phyloP scores from a whole-genome alignment of 2,113 vertebrate species.

The Myanophis thanlyinensis region DNA sequence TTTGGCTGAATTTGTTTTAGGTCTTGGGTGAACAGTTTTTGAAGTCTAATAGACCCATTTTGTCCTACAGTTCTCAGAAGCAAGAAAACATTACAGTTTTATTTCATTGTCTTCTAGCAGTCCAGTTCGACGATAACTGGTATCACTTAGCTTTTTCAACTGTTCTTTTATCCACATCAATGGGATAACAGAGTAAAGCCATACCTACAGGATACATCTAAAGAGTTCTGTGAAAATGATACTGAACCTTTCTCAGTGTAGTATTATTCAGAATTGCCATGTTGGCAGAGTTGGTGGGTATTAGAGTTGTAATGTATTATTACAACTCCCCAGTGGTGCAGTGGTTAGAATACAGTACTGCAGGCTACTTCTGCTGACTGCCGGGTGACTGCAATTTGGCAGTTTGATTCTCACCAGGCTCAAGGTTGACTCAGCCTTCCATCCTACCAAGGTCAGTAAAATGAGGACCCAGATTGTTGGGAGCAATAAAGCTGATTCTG shows the following conservation, averaged over 20 bases:
- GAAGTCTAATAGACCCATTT: not conserved
- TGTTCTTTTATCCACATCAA: not conserved
- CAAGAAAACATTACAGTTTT: not conserved
- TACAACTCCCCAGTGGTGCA: too few relatives aligned
- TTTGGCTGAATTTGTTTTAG: not conserved
- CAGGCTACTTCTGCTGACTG: too few relatives aligned
- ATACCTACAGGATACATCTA: not conserved
- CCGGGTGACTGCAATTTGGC: too few relatives aligned
- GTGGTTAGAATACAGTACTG: too few relatives aligned
- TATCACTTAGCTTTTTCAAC: not conserved
- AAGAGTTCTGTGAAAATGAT: not conserved
- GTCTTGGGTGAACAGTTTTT: not conserved
- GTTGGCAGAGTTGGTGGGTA: not conserved
- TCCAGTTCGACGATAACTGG: not conserved
- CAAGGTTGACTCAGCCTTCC: too few relatives aligned
- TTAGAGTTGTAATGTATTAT: not conserved
- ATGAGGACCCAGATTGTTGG: too few relatives aligned
- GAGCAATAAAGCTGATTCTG: too few relatives aligned
- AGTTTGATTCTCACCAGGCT: too few relatives aligned
- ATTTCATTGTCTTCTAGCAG: not conserved
- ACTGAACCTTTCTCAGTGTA: not conserved
- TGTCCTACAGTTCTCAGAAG: not conserved
- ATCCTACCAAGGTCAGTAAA: too few relatives aligned
- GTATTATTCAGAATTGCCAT: not conserved
- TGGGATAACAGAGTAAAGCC: not conserved